Percentiles rank a stretch among this genome's conserved stretches.
Evolutionary conservation across 2,888 invertebrate species (phyloP).

Genomic region (Pachycephus smyrnensis): DNA sequence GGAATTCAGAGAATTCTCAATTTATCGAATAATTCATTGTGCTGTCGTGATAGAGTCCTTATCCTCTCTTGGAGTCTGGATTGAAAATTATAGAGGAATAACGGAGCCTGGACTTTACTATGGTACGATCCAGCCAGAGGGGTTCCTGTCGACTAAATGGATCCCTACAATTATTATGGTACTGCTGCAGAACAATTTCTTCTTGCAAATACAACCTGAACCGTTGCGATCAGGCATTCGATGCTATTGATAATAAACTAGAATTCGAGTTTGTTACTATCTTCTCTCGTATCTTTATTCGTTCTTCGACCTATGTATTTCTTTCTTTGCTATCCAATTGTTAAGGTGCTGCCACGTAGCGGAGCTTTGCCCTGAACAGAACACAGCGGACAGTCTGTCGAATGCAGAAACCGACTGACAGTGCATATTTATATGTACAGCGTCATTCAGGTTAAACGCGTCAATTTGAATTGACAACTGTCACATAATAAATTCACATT

Average conservation of each 20-base stretch:
- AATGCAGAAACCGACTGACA: not conserved
- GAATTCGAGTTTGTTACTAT: not conserved
- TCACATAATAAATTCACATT: not conserved
- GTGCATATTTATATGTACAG: too few relatives aligned
- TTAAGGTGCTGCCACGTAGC: conserved; percentile 46
- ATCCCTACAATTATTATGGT: not conserved
- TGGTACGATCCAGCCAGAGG: not conserved
- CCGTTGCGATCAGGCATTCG: not conserved
- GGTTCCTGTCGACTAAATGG: not conserved
- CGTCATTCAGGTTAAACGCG: not conserved
- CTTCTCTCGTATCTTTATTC: conserved; percentile 23
- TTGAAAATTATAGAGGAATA: not conserved
- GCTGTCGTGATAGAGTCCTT: too few relatives aligned
- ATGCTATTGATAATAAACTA: not conserved
- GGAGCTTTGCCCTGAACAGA: conserved; percentile 43
- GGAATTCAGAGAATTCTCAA: too few relatives aligned
- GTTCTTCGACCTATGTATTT: conserved; percentile 31
- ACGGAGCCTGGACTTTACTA: not conserved
- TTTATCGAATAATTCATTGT: too few relatives aligned
- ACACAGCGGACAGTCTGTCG: not conserved
- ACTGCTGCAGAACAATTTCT: not conserved
- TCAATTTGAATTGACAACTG: not conserved
- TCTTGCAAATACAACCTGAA: not conserved
- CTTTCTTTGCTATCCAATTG: conserved; percentile 38
- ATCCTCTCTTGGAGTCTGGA: not conserved